A percentile compares a stretch with the other conserved stretches of the same genome.
phyloP scores from a whole-genome alignment of 2,113 vertebrate species.

The Chitala chitala region DNA sequence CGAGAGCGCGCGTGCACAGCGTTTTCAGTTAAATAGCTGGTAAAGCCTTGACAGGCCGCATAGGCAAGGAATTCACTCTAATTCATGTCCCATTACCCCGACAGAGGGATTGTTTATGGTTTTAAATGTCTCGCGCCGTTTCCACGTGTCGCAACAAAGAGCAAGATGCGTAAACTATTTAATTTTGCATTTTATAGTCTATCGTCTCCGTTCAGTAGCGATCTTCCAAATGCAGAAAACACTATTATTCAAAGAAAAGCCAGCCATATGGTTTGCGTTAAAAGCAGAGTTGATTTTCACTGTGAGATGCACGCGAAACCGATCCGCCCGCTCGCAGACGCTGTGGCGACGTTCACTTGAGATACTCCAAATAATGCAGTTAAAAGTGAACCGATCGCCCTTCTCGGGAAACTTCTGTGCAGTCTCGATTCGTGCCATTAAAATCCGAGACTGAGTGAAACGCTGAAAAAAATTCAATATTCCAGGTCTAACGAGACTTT shows the following conservation, averaged over 20 bases:
- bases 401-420: background rate
- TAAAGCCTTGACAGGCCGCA: background rate
- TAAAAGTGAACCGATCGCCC: background rate
- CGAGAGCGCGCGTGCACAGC: too few species aligned
- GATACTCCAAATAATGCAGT: background rate
- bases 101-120: too few species aligned
- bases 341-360: background rate
- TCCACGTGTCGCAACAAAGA: background rate
- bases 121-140: background rate
- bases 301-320: constrained; percentile 5
- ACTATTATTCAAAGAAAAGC: constrained; percentile 9
- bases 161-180: background rate
- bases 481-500: background rate
- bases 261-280: constrained; percentile 22
- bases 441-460: background rate
- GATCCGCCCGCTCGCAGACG: constrained; percentile 6
- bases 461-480: background rate
- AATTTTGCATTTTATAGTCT: background rate
- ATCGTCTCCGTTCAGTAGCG: constrained; percentile 6
- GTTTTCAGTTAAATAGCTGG: too few species aligned
- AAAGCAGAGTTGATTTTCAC: constrained; percentile 26
- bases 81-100: too few species aligned
- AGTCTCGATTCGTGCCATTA: background rate
- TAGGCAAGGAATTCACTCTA: too few species aligned
- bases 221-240: background rate